These are phyloP conservation scores for Eumacrocentrus americanus DNA, from an alignment of 2,888 invertebrate species.

Conservation along the genomic window DNA sequence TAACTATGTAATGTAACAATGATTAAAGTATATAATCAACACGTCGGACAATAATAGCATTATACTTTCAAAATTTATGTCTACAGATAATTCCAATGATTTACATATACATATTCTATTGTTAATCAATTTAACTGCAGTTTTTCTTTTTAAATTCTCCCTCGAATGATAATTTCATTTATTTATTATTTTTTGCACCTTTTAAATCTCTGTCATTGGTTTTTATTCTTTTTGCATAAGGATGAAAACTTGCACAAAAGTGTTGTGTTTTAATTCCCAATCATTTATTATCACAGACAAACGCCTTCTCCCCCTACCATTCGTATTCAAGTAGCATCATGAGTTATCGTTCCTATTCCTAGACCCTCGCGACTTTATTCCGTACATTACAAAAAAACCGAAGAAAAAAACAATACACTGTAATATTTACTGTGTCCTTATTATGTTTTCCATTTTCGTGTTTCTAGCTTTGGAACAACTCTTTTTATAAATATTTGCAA, in stretches of 20 bases:
- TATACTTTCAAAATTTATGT: constrained; percentile 12
- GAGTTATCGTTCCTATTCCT: background rate
- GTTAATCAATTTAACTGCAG: constrained; percentile 52
- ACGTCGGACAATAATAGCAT: background rate
- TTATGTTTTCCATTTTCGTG: background rate
- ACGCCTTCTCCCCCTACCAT: constrained; percentile 34
- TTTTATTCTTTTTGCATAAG: constrained; percentile 14
- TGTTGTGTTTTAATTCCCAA: constrained; percentile 12
- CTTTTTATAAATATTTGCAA: background rate
- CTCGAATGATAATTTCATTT: too few species aligned
- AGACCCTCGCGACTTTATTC: background rate
- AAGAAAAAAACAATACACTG: too few species aligned
- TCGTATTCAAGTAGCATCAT: background rate
- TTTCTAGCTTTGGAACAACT: background rate
- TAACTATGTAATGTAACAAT: constrained; percentile 18
- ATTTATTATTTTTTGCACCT: too few species aligned
- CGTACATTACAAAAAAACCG: background rate
- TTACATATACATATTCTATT: constrained; percentile 41
- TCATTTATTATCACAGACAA: constrained; percentile 55
- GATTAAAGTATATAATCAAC: constrained; percentile 30
- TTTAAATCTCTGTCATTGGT: too few species aligned
- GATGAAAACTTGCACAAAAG: constrained; percentile 9
- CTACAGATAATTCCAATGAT: constrained; percentile 30
- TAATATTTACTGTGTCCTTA: too few species aligned
- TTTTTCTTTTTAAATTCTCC: constrained; percentile 46